phyloP scores from a whole-genome alignment of 1,140 invertebrate species.

The Drosophila miranda region DNA sequence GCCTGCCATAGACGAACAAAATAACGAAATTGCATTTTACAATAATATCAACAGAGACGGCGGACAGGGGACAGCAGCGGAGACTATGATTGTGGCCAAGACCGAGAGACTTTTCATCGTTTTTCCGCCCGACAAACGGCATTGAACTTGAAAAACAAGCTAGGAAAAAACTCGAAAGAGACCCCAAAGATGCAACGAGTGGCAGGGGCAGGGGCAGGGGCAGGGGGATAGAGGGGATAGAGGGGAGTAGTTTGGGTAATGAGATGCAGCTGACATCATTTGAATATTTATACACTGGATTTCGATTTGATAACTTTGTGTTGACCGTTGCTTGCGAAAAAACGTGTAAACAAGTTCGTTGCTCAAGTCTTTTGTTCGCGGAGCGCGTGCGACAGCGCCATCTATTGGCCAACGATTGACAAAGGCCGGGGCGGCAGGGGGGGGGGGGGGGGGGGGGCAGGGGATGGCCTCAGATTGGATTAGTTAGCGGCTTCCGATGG shows the following conservation, averaged over 20 bases:
- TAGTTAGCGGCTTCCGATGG: constrained; percentile 18
- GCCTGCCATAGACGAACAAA: constrained; percentile 56
- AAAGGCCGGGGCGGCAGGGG: constrained; percentile 10
- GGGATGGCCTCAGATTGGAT: not conserved
- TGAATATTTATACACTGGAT: constrained; percentile 38
- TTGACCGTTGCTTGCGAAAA: constrained; percentile 57
- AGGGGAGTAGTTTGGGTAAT: constrained; percentile 40
- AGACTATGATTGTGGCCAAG: too few species aligned
- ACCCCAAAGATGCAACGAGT: not conserved
- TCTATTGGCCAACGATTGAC: constrained; percentile 67
- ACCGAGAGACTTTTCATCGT: constrained; percentile 7
- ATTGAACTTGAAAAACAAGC: constrained; percentile 75
- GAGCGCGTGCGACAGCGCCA: constrained; percentile 53
- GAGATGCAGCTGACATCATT: constrained; percentile 70
- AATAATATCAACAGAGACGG: constrained; percentile 19
- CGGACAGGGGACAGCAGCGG: constrained; percentile 6
- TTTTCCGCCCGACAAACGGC: constrained; percentile 67
- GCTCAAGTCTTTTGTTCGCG: constrained; percentile 76
- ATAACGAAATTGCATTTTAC: constrained; percentile 78
- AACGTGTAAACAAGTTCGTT: constrained; percentile 77
- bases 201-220: not conserved
- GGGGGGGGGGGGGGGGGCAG: too few species aligned
- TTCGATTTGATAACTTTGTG: constrained; percentile 61
- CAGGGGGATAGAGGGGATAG: too few species aligned
- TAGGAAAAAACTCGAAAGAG: not conserved